phyloP scores from a whole-genome alignment of 2,113 vertebrate species.

The Lycaon pictus region DNA sequence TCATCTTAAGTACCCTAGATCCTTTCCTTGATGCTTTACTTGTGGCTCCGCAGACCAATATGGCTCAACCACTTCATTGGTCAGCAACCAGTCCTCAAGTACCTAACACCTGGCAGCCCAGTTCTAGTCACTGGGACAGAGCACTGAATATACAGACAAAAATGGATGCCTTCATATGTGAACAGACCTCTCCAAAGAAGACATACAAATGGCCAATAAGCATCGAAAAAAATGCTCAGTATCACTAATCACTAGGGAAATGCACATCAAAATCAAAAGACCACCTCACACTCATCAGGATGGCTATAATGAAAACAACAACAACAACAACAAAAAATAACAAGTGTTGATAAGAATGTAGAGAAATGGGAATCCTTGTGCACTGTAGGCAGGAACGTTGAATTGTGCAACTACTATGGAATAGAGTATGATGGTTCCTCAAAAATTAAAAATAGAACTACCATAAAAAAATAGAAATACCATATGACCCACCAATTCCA shows the following conservation, averaged over 20 bases:
- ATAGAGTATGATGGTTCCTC: not conserved
- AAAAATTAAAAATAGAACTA: not conserved
- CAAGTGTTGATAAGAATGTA: not conserved
- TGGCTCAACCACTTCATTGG: not conserved
- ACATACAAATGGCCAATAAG: not conserved
- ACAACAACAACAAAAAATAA: not conserved
- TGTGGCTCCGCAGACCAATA: not conserved
- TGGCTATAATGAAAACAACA: not conserved
- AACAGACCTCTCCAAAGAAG: not conserved
- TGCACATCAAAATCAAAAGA: not conserved
- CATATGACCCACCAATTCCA: not conserved
- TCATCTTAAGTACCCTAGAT: not conserved
- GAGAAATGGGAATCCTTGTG: not conserved
- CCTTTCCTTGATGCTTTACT: not conserved
- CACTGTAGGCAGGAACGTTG: not conserved
- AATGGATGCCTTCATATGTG: not conserved
- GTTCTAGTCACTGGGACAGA: not conserved
- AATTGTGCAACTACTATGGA: not conserved
- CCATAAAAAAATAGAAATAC: not conserved
- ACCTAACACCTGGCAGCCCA: not conserved
- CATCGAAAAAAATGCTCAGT: not conserved
- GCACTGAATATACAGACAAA: not conserved
- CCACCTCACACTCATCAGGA: not conserved
- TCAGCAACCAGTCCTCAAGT: not conserved
- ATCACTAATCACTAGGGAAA: not conserved